Conservation (phyloP, 2,113 vertebrate genomes). For the Phasianus colchicus region DNA sequence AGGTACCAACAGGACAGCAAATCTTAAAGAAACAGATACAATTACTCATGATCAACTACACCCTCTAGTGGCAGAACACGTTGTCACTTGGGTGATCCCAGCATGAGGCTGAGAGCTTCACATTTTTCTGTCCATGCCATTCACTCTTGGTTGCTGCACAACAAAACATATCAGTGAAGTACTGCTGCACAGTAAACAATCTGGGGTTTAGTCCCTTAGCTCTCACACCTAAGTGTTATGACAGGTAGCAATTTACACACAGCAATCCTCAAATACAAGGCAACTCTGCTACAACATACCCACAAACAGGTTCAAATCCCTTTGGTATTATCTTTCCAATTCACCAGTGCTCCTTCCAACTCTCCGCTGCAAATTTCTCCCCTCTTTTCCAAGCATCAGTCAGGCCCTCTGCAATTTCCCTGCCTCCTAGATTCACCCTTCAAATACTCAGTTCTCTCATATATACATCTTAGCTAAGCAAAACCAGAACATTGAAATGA, state of each 20-base stretch:
- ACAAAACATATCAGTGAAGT: rapidly evolving
- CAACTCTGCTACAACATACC: neutral
- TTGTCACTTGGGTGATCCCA: neutral
- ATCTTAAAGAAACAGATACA: rapidly evolving
- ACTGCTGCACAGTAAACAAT: rapidly evolving
- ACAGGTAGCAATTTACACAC: neutral
- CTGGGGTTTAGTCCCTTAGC: neutral
- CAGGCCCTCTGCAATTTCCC: neutral
- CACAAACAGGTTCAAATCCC: neutral
- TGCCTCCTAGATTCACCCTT: neutral
- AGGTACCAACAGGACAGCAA: neutral
- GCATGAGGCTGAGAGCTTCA: rapidly evolving
- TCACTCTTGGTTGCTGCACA: neutral
- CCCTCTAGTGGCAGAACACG: slow-evolving; percentile 31
- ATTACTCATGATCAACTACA: neutral
- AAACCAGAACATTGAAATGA: neutral
- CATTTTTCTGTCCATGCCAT: rapidly evolving
- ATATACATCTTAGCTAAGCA: neutral
- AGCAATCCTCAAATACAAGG: rapidly evolving
- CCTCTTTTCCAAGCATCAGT: neutral
- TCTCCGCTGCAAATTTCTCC: too few relatives aligned
- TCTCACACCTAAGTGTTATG: neutral
- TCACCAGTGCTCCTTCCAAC: neutral
- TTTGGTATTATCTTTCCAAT: neutral
- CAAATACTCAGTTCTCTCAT: neutral